Conservation (phyloP, 2,113 vertebrate species). For the Podiceps cristatus region DNA sequence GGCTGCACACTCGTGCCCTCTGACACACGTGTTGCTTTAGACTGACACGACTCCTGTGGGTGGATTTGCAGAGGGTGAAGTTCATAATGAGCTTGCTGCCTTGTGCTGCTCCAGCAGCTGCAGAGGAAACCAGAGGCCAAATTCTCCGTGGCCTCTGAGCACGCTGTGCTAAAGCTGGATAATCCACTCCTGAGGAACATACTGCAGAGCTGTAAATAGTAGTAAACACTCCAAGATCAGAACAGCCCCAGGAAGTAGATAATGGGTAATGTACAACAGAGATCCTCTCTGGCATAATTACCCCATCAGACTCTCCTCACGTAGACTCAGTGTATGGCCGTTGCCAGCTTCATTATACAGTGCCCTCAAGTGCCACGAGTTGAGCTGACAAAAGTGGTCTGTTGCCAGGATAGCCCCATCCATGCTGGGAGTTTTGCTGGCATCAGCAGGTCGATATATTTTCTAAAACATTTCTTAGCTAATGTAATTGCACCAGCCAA, state of each 20-base stretch:
- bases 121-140: not conserved
- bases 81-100: not conserved
- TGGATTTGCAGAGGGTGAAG: not conserved
- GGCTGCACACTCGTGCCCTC: not conserved
- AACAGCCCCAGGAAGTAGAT: not conserved
- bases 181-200: not conserved
- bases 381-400: not conserved
- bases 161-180: not conserved
- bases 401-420: not conserved
- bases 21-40: not conserved
- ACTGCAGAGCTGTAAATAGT: not conserved
- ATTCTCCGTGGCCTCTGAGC: not conserved
- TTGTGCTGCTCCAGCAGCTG: not conserved
- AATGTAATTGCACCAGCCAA: not conserved
- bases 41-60: fast-evolving
- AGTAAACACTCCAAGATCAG: not conserved
- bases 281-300: not conserved
- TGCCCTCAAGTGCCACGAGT: not conserved
- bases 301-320: fast-evolving
- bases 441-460: not conserved
- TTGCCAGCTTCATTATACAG: not conserved
- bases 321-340: not conserved
- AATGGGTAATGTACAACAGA: not conserved
- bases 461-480: not conserved
- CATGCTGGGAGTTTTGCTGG: not conserved